Percentiles rank a stretch among this genome's conserved stretches.
phyloP scores from a whole-genome alignment of 2,113 vertebrate genomes.

The Scopus umbretta region DNA sequence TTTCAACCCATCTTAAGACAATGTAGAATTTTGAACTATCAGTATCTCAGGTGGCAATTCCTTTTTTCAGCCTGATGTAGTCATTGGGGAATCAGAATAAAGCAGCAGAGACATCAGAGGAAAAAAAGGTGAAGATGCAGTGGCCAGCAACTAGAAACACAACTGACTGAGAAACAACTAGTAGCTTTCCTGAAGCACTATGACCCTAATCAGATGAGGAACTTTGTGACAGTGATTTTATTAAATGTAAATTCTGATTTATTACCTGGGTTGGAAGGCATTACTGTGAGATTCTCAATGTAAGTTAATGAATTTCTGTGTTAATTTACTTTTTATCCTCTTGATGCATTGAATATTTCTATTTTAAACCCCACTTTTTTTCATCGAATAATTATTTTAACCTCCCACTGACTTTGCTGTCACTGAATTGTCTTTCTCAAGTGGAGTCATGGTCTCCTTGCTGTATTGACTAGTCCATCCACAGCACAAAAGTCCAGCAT shows the following conservation, averaged over 20 bases:
- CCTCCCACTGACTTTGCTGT: background rate
- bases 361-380: background rate
- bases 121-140: background rate
- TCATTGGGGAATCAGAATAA: background rate
- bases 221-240: background rate
- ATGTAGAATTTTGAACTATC: background rate
- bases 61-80: background rate
- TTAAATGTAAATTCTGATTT: conserved; percentile 1
- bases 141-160: background rate
- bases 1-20: background rate
- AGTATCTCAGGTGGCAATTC: background rate
- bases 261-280: background rate
- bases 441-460: background rate
- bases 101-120: background rate
- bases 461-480: background rate
- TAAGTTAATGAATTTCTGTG: background rate
- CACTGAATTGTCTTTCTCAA: background rate
- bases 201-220: background rate
- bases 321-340: background rate
- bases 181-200: background rate
- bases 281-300: background rate
- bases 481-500: background rate
- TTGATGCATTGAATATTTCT: background rate
- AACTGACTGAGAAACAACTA: background rate
- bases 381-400: background rate